Evolutionary conservation across 1,140 invertebrate species (phyloP).

Genomic region (Whitmania pigra): DNA sequence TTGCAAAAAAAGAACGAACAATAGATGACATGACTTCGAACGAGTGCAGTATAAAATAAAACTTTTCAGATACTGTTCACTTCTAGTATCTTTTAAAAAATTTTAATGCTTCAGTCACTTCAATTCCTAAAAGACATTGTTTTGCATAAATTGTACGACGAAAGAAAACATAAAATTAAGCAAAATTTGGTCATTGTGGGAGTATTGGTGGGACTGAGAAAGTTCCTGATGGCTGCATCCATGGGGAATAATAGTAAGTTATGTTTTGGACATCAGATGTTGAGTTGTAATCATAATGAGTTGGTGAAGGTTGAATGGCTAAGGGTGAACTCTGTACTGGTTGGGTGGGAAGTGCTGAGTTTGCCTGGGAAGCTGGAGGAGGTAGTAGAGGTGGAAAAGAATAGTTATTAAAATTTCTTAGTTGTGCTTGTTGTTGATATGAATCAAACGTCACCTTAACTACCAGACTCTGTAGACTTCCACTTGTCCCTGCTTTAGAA

Average conservation of each 20-base stretch:
- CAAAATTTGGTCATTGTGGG: neutral
- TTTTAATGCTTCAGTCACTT: too few relatives aligned
- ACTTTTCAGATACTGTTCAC: too few relatives aligned
- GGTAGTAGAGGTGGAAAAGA: neutral
- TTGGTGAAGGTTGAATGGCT: neutral
- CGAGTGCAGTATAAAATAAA: too few relatives aligned
- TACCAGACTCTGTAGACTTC: too few relatives aligned
- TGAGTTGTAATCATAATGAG: neutral
- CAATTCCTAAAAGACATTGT: too few relatives aligned
- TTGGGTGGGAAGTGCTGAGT: neutral
- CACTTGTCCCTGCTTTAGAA: too few relatives aligned
- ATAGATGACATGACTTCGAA: too few relatives aligned
- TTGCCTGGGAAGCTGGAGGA: slow-evolving; percentile 1
- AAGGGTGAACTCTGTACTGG: neutral
- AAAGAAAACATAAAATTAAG: too few relatives aligned
- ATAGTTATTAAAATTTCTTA: slow-evolving; percentile 4
- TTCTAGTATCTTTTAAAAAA: too few relatives aligned
- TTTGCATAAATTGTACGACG: too few relatives aligned
- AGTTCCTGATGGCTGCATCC: neutral
- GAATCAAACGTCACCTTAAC: neutral
- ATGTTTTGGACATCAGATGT: slow-evolving; percentile 3
- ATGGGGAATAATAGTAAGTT: neutral
- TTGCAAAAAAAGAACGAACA: too few relatives aligned
- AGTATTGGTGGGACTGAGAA: neutral
- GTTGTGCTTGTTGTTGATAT: slow-evolving; percentile 8